These are phyloP conservation scores for Oreochromis mossambicus DNA, from an alignment of 2,797 vertebrate species.

Conservation along the genomic window DNA sequence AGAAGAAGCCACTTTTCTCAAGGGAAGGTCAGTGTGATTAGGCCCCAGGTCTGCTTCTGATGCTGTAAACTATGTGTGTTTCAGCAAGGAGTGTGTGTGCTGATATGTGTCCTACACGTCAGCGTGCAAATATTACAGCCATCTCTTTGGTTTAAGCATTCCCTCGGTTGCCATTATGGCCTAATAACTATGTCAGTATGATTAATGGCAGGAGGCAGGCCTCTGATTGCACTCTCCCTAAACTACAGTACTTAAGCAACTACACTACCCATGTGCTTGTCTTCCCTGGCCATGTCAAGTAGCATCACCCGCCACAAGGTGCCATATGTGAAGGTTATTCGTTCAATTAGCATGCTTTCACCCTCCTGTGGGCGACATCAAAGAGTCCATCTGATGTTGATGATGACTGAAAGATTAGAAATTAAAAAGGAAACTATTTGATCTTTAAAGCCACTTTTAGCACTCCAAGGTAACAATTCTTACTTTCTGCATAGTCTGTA, in stretches of 20 bases:
- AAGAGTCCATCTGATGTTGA: neutral
- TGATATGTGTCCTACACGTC: conserved; percentile 32
- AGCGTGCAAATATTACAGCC: conserved; percentile 52
- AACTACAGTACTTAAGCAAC: conserved; percentile 33
- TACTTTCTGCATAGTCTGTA: neutral
- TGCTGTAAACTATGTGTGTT: neutral
- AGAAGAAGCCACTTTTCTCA: conserved; percentile 11
- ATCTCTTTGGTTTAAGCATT: conserved; percentile 63
- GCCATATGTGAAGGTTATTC: conserved; percentile 17
- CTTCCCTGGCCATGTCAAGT: neutral
- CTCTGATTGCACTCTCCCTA: conserved; percentile 52
- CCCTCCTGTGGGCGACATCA: neutral
- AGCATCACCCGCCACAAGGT: neutral
- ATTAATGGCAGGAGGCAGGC: conserved; percentile 57
- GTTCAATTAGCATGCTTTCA: neutral
- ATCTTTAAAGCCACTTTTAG: conserved; percentile 7
- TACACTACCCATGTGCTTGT: conserved; percentile 41
- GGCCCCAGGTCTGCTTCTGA: neutral
- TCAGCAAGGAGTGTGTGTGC: neutral
- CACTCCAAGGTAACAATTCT: neutral
- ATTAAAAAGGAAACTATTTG: neutral
- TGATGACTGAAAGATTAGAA: conserved; percentile 15
- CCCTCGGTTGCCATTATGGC: conserved; percentile 61
- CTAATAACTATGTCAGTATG: conserved; percentile 71
- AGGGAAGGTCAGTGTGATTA: conserved; percentile 43